Evolutionary conservation across 2,888 invertebrate species (phyloP).

Genomic region (Venusia cambrica): DNA sequence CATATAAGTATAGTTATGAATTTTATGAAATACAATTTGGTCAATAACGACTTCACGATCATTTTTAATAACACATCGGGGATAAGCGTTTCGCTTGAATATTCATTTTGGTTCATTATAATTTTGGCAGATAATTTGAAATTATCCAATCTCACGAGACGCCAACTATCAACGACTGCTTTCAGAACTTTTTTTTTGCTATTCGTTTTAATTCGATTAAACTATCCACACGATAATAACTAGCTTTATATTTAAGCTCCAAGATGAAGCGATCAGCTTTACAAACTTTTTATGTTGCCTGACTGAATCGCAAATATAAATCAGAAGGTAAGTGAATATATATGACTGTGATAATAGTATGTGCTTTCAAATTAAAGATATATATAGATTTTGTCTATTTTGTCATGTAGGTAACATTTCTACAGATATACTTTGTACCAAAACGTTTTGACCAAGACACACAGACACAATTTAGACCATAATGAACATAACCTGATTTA

Average conservation of each 20-base stretch:
- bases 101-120: slow-evolving; percentile 76
- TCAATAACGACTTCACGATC: slow-evolving; percentile 76
- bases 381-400: no score
- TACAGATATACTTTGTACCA: no score
- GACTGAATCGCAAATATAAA: no score
- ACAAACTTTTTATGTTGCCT: no score
- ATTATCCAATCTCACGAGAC: slow-evolving; percentile 63
- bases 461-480: no score
- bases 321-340: no score
- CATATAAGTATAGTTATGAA: slow-evolving; percentile 76
- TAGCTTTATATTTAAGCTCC: slow-evolving; percentile 5
- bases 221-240: slow-evolving; percentile 16
- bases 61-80: slow-evolving; percentile 72
- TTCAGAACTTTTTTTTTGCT: slow-evolving; percentile 55
- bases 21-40: slow-evolving; percentile 79
- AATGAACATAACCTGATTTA: no score
- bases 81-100: slow-evolving; percentile 76
- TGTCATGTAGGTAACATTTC: no score
- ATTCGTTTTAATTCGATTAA: slow-evolving; percentile 59
- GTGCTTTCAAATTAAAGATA: no score
- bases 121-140: slow-evolving; percentile 76
- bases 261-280: no score
- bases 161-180: slow-evolving; percentile 35
- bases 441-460: no score
- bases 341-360: no score